Base-by-base conservation (phyloP, 1,140 invertebrate species). In the Zaprionus lachaisei region DNA sequence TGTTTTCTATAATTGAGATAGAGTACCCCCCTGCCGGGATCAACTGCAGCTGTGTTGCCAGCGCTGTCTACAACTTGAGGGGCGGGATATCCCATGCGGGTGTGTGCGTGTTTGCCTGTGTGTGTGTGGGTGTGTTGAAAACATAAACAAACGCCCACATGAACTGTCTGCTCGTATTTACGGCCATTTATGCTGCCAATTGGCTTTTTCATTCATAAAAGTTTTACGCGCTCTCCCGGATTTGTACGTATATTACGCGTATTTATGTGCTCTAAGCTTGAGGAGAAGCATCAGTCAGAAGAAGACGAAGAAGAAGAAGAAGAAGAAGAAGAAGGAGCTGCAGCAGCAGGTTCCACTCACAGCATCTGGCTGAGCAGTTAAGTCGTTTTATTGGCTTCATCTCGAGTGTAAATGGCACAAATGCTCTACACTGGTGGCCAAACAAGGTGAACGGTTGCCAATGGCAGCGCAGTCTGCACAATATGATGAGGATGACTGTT, bases 111-210 rank as follows among this genome's bases (percentile, higher is more conserved):
- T 15, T 28, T 28, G 26, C 26, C 26, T 38, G 37, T 15, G 14
- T 38, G 37, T 38, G 5, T 54, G 22, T 20, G 37, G 44, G 47
- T 37, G 17, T 24, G 70, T 38, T 44, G 41, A 61, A 77, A 75
- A 87, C 74, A 87, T 87, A 89, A 87, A 89, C 83, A 87, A 83
- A 89, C 83, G 84, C 83, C 83, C 78, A 72, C 83, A 24, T 62
- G 66, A 65, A 69, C 41, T 73, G 26, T 28, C 26, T 65, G 63
- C 49, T 44, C 44, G 38, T 56, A 49, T 74, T 75, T 63, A 22
- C 17, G 57, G 56, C 34, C 62, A 77, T 80, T 80, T 70, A 72
- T 79, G 79, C 56, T 51, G 62, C 47, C 80, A 70, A 87, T 87
- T 73, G 77, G 31, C 65, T 73, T 89, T 44, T 81, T 54, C 84